These are phyloP conservation scores for Tachina grossa DNA, from an alignment of 2,888 invertebrate species.

Conservation along the genomic window DNA sequence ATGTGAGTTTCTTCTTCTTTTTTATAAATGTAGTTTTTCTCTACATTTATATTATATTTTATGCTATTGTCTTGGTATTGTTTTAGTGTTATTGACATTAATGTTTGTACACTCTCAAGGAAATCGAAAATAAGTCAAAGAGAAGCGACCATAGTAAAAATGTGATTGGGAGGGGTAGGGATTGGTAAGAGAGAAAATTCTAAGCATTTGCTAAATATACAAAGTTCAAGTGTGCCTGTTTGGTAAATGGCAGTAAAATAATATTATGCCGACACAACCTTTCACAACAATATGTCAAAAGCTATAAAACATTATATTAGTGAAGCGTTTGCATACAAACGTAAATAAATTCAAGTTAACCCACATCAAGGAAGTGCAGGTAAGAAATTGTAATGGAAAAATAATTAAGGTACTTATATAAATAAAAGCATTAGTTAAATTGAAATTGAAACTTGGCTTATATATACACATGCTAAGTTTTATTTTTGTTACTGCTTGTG, in stretches of 20 bases:
- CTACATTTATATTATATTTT: conserved; percentile 11
- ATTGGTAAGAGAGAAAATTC: neutral
- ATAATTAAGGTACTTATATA: neutral
- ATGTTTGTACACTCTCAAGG: conserved; percentile 60
- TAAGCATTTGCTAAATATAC: neutral
- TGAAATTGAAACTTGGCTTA: conserved; percentile 8
- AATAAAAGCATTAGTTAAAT: conserved; percentile 10
- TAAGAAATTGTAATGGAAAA: neutral
- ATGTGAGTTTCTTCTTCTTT: neutral
- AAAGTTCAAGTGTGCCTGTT: conserved; percentile 22
- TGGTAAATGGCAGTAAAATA: conserved; percentile 37
- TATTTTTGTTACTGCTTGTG: neutral
- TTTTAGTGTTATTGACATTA: conserved; percentile 64
- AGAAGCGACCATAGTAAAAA: neutral
- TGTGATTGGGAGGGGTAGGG: neutral
- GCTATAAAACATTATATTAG: conserved; percentile 81
- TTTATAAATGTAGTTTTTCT: neutral
- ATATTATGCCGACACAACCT: conserved; percentile 34
- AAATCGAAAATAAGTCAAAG: conserved; percentile 44
- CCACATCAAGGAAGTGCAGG: conserved; percentile 4
- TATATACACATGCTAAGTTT: neutral
- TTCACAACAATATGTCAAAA: conserved; percentile 79
- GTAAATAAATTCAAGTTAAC: conserved; percentile 50
- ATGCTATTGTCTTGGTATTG: conserved; percentile 33
- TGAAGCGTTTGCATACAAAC: conserved; percentile 72